Conservation (phyloP, 2,113 vertebrate species). For the Cynoglossus semilaevis region DNA sequence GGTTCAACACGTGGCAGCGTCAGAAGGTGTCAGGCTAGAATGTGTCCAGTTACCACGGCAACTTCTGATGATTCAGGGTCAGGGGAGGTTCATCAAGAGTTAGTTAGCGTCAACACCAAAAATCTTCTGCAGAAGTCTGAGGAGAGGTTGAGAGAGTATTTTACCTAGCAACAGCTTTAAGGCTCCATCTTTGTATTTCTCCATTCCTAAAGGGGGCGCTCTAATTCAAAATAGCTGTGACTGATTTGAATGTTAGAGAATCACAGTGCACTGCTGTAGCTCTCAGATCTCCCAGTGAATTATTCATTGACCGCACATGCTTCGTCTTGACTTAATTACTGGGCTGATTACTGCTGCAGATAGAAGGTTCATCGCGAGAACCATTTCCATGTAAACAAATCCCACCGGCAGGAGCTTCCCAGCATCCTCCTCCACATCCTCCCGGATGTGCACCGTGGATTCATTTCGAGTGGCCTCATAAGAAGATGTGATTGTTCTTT, state of each 20-base stretch:
- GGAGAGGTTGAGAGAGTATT: too few relatives aligned
- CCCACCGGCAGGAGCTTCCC: slow-evolving; percentile 17
- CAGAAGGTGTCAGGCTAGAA: too few relatives aligned
- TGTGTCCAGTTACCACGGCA: too few relatives aligned
- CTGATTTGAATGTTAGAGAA: neutral
- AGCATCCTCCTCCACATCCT: neutral
- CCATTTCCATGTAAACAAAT: slow-evolving; percentile 13
- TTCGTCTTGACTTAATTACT: slow-evolving; percentile 59
- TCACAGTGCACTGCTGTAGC: slow-evolving; percentile 23
- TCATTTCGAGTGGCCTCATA: slow-evolving; percentile 8
- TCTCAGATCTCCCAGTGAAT: slow-evolving; percentile 50
- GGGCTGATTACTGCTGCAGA: slow-evolving; percentile 47
- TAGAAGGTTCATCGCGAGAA: slow-evolving; percentile 20
- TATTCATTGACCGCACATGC: slow-evolving; percentile 56
- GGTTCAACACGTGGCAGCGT: too few relatives aligned
- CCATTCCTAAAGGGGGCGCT: slow-evolving; percentile 23
- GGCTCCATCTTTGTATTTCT: slow-evolving; percentile 6
- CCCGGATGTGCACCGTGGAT: neutral
- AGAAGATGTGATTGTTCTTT: slow-evolving; percentile 6
- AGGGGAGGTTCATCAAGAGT: too few relatives aligned
- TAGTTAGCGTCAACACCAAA: too few relatives aligned
- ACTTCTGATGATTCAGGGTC: too few relatives aligned
- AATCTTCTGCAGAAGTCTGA: too few relatives aligned
- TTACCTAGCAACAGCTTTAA: too few relatives aligned
- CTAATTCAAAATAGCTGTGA: slow-evolving; percentile 53